Percentiles rank a stretch among this genome's conserved stretches.
Evolutionary conservation across 2,113 vertebrate species (phyloP).

Genomic region (Deroptyus accipitrinus): DNA sequence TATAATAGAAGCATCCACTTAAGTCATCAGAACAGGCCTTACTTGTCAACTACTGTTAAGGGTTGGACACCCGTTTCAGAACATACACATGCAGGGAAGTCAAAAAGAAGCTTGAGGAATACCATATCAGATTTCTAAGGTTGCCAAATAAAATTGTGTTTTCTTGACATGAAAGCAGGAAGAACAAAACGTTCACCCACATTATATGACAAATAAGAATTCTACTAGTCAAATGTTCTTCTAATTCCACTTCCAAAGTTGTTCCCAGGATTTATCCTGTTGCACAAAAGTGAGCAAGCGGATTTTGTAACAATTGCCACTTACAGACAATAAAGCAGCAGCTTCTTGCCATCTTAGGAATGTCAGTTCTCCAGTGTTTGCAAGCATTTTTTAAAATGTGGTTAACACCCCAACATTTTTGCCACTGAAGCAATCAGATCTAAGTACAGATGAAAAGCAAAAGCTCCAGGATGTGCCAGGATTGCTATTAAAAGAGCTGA

Average conservation of each 20-base stretch:
- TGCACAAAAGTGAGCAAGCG: neutral
- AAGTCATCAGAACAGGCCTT: slow-evolving; percentile 63
- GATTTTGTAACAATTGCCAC: neutral
- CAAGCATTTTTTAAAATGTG: neutral
- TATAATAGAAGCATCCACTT: slow-evolving; percentile 65
- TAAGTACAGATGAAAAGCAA: neutral
- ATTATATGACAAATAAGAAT: neutral
- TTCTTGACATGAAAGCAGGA: neutral
- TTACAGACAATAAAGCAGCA: neutral
- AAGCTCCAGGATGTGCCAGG: neutral
- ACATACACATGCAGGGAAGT: neutral
- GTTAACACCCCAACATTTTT: neutral
- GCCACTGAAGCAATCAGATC: neutral
- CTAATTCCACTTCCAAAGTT: neutral
- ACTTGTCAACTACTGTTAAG: slow-evolving; percentile 54
- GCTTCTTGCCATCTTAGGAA: neutral
- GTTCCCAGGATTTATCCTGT: neutral
- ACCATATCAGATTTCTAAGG: neutral
- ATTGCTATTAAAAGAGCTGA: neutral
- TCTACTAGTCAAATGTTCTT: neutral
- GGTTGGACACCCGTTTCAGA: neutral
- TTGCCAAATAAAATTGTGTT: neutral
- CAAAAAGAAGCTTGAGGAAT: neutral
- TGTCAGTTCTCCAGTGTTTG: neutral
- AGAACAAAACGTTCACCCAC: neutral